Conservation (phyloP, 1,140 invertebrate genomes). For the Pantala flavescens region DNA sequence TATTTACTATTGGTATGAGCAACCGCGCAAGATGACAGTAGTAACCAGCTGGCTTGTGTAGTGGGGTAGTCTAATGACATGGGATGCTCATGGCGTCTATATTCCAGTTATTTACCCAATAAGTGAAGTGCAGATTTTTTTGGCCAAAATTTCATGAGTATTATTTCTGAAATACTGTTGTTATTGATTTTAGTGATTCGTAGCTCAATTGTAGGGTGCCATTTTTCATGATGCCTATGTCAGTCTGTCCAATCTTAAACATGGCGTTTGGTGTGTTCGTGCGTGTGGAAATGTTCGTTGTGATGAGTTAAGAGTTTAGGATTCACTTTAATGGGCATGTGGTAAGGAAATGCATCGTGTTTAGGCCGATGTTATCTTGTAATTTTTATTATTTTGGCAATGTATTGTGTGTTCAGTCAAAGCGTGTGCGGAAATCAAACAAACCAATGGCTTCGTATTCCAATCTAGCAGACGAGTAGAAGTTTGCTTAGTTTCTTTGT, state of each 20-base stretch:
- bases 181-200: not conserved
- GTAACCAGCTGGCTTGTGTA: conserved; percentile 1
- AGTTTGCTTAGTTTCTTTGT: too few species aligned
- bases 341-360: not conserved
- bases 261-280: conserved; percentile 7
- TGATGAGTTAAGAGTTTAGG: conserved; percentile 2
- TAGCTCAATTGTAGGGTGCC: not conserved
- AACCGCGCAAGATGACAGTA: conserved; percentile 7
- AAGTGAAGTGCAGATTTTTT: not conserved
- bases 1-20: not conserved
- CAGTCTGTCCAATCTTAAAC: not conserved
- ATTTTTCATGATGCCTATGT: conserved; percentile 3
- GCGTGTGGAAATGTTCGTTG: not conserved
- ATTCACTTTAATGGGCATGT: not conserved
- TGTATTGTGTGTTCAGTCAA: too few species aligned
- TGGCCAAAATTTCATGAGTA: not conserved
- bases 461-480: not conserved
- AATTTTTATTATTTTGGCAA: too few species aligned
- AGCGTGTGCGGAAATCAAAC: too few species aligned
- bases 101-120: not conserved
- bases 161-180: not conserved
- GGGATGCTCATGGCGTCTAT: not conserved
- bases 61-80: not conserved
- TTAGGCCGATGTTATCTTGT: too few species aligned
- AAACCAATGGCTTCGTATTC: too few species aligned